phyloP scores from a whole-genome alignment of 2,888 invertebrate genomes.

The Andricus curvator region DNA sequence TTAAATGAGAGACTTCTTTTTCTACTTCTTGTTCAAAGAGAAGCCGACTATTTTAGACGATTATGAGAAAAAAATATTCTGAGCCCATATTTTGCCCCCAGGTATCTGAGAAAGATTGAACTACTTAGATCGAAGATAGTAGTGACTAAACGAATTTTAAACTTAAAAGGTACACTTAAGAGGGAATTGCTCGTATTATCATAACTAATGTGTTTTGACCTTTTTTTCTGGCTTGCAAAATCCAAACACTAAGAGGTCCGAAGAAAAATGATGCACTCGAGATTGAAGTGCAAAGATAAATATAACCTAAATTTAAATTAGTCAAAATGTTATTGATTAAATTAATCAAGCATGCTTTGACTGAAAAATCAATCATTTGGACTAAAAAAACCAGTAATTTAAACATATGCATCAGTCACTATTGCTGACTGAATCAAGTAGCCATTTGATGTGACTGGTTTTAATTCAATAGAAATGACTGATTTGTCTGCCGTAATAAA shows the following conservation, averaged over 20 bases:
- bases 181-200: constrained; percentile 12
- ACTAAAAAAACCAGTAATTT: no score
- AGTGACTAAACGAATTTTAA: not conserved
- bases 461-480: no score
- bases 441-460: no score
- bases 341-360: no score
- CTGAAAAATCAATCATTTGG: no score
- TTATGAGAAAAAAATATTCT: not conserved
- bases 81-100: not conserved
- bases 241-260: not conserved
- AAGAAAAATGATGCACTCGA: not conserved
- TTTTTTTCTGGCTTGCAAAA: not conserved
- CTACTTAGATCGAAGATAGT: not conserved
- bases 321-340: no score
- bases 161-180: not conserved
- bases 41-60: not conserved
- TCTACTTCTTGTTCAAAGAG: not conserved
- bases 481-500: no score
- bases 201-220: constrained; percentile 18
- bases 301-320: not conserved
- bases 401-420: no score
- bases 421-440: no score
- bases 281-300: not conserved
- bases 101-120: constrained; percentile 15
- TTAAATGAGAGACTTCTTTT: not conserved